Evolutionary conservation across 2,113 vertebrate species (phyloP).

Genomic region (Octodon degus): DNA sequence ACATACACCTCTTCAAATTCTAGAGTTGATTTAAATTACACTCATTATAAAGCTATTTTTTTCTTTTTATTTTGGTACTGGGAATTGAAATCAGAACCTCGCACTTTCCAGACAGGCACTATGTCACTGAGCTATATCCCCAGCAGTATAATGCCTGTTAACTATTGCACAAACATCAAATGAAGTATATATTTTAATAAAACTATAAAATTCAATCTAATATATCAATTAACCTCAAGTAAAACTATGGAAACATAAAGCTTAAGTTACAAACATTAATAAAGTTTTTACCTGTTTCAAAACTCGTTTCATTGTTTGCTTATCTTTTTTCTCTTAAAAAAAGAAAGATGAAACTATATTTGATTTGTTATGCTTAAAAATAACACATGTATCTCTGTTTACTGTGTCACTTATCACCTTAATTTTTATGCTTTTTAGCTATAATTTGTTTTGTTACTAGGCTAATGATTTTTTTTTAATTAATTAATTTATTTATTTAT

Average conservation of each 20-base stretch:
- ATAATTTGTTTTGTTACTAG: constrained; percentile 18
- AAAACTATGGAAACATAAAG: constrained; percentile 11
- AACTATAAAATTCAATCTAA: neutral
- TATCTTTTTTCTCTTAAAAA: too few relatives aligned
- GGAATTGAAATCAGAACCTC: too few relatives aligned
- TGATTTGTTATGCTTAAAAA: neutral
- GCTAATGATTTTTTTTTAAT: constrained; percentile 20
- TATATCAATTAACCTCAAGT: neutral
- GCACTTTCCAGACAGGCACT: too few relatives aligned
- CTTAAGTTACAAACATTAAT: neutral
- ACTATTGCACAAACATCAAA: neutral
- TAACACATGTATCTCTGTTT: constrained; percentile 11
- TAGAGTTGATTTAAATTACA: neutral
- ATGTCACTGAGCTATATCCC: too few relatives aligned
- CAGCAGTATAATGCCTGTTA: neutral
- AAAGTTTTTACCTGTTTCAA: too few relatives aligned
- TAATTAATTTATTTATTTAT: too few relatives aligned
- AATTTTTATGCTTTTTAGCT: constrained; percentile 29
- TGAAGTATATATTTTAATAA: neutral
- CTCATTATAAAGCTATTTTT: neutral
- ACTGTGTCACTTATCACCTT: neutral
- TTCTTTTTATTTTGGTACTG: too few relatives aligned
- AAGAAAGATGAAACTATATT: neutral
- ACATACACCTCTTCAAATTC: neutral
- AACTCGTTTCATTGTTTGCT: too few relatives aligned